Conservation (phyloP, 2,113 vertebrate genomes). For the Shinisaurus crocodilurus region DNA sequence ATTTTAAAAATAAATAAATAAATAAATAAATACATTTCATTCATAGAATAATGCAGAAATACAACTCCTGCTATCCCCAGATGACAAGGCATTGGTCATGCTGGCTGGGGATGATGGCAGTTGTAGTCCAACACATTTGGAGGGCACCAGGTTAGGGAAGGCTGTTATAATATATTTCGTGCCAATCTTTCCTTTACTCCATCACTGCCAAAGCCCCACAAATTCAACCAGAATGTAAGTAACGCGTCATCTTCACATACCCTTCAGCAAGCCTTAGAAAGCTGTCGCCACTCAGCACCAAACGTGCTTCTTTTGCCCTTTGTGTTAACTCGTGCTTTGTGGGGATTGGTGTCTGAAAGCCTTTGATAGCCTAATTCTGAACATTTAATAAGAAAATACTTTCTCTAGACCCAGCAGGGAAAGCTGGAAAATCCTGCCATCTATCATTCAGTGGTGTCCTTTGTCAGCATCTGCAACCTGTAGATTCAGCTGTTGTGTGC, state of each 20-base stretch:
- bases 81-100: too few species aligned
- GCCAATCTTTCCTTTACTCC: not conserved
- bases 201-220: not conserved
- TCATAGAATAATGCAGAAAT: too few species aligned
- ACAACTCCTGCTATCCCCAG: too few species aligned
- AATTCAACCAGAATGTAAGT: not conserved
- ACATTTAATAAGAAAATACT: conserved; percentile 20
- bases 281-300: not conserved
- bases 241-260: not conserved
- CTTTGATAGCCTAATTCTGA: conserved; percentile 32
- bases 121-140: too few species aligned
- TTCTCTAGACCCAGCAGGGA: conserved; percentile 11
- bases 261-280: conserved; percentile 1
- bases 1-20: too few species aligned
- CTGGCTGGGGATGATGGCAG: too few species aligned
- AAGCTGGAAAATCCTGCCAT: not conserved
- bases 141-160: too few species aligned
- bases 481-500: not conserved
- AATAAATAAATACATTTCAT: too few species aligned
- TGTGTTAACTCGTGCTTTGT: conserved; percentile 15
- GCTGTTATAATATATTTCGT: not conserved
- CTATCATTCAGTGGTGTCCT: conserved; percentile 11
- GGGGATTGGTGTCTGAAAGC: conserved; percentile 17
- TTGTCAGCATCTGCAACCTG: not conserved
- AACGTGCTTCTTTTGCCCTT: not conserved